Base-by-base conservation (phyloP, 2,888 invertebrate genomes). In the Lutraria lutraria region DNA sequence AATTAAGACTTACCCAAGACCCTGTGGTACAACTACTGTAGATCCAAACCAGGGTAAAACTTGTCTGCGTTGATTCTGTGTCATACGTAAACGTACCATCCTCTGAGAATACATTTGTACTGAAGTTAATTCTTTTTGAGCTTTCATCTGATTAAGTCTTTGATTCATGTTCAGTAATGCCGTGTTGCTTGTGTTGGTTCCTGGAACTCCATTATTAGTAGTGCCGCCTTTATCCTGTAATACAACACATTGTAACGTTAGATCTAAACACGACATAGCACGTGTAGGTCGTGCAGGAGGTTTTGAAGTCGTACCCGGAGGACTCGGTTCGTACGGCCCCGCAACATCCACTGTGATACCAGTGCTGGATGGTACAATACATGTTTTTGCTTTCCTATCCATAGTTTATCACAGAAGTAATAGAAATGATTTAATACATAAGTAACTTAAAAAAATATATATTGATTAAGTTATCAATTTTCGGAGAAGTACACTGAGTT, bases 141-240 rank as follows among this genome's bases (percentile, higher is more conserved):
- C 90, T 76, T 92, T 90, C 89, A 93, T 90, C 76, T 90, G 89
- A 72, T 86, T 91, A 81, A 93, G 85, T 43, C 92, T 81, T 53
- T 93, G 93, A 86, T 93, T 94, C 91, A 94, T 93, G 86, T 94
- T 94, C 25, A 94, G 90, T 89, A 93, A 82, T 53, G 93, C 91
- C 16, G 92, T 88, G 56, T 82, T 89, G 21, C 87, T 87, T 15
- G 72, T 80, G 29, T 81, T 85, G 0, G 86, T 52, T 34, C 91
- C 91, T 16, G 63, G 83, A 19, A 56, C 25, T 29, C 87, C 87
- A 43, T 87, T 87, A 1, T 54, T 56, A 43, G 43, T 43, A 43
- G 2, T 43, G 43, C 43, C 43, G 3, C 81, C 87, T 79, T 85
- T 83, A 81, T 92, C 92, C 92, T 92, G 92, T 84, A 92, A 92